Conservation (phyloP, 2,113 vertebrate genomes). For the Calyptomena viridis region DNA sequence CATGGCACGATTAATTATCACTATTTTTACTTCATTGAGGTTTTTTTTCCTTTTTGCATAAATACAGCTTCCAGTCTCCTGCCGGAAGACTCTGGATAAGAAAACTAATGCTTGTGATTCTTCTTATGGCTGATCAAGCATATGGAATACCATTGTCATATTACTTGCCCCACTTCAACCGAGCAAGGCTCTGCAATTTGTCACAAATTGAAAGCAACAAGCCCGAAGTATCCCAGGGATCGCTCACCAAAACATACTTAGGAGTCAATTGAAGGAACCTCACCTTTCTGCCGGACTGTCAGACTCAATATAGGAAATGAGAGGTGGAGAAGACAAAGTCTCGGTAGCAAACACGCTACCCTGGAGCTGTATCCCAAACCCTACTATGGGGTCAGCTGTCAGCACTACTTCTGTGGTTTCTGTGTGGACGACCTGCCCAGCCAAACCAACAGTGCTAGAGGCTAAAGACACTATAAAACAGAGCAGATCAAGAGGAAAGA, state of each 20-base stretch:
- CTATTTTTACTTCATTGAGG: neutral
- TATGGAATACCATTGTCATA: slow-evolving; percentile 52
- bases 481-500: slow-evolving; percentile 32
- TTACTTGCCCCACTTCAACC: neutral
- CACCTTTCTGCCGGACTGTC: slow-evolving; percentile 97
- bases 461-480: slow-evolving; percentile 89
- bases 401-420: slow-evolving; percentile 93
- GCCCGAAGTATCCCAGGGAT: neutral
- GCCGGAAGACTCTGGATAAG: slow-evolving; percentile 27
- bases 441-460: slow-evolving; percentile 93
- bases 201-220: slow-evolving; percentile 6
- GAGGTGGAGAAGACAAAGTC: slow-evolving; percentile 94
- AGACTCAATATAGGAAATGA: slow-evolving; percentile 96
- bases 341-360: slow-evolving; percentile 97
- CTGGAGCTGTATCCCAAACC: slow-evolving; percentile 97
- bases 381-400: slow-evolving; percentile 89
- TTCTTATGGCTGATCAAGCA: slow-evolving; percentile 52
- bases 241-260: neutral
- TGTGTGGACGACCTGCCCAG: slow-evolving; percentile 97
- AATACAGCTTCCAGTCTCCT: slow-evolving; percentile 16
- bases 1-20: neutral
- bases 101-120: slow-evolving; percentile 19
- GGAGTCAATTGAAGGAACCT: slow-evolving; percentile 24
- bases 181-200: slow-evolving; percentile 40
- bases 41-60: slow-evolving; percentile 23